phyloP scores from a whole-genome alignment of 1,140 invertebrate species.

The Achroia grisella region DNA sequence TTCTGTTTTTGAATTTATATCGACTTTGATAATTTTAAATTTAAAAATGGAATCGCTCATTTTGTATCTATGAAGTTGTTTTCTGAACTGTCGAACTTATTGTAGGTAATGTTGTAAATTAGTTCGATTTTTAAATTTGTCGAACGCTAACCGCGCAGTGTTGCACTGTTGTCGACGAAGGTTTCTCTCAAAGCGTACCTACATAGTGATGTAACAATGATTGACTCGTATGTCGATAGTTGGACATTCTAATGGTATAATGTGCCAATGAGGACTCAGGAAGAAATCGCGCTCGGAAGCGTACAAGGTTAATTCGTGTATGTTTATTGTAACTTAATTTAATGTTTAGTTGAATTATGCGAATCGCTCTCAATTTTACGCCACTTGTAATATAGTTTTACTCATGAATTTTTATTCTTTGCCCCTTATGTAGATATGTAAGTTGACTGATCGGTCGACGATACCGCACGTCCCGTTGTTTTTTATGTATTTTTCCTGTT shows the following conservation, averaged over 20 bases:
- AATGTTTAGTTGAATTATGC: slow-evolving; percentile 1
- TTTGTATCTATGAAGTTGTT: neutral
- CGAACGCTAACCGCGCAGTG: neutral
- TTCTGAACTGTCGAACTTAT: neutral
- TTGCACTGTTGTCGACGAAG: no score
- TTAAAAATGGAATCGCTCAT: slow-evolving; percentile 4
- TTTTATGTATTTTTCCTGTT: slow-evolving; percentile 19
- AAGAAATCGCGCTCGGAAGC: neutral
- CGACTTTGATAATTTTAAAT: slow-evolving; percentile 2
- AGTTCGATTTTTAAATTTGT: slow-evolving; percentile 2
- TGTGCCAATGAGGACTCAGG: slow-evolving; percentile 2
- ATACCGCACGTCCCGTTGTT: slow-evolving; percentile 9
- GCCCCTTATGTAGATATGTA: slow-evolving; percentile 34
- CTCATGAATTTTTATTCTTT: slow-evolving; percentile 14
- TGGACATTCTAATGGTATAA: slow-evolving; percentile 1
- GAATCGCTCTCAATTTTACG: slow-evolving; percentile 1
- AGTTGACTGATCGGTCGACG: slow-evolving; percentile 15
- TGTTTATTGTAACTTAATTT: neutral
- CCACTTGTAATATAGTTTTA: slow-evolving; percentile 3
- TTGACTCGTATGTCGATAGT: slow-evolving; percentile 2
- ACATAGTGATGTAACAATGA: slow-evolving; percentile 3
- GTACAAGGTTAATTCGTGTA: neutral
- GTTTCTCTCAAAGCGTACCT: no score
- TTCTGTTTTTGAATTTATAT: neutral
- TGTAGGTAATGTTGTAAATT: neutral